phyloP scores from a whole-genome alignment of 1,140 invertebrate genomes.

The Zeugodacus cucurbitae region DNA sequence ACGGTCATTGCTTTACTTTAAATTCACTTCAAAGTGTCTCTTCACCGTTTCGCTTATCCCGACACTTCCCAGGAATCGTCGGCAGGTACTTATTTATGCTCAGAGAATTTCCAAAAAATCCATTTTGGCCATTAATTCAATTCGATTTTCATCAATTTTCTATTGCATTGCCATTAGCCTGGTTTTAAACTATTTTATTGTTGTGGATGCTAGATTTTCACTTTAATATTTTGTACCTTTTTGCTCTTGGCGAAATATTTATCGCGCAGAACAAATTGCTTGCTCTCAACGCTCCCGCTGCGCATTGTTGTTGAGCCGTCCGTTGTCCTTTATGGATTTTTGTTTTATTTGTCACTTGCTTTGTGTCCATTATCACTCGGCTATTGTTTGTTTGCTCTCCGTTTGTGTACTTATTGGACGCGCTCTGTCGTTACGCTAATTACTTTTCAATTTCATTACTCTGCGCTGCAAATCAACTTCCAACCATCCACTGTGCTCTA shows the following conservation, averaged over 20 bases:
- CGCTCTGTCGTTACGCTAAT: background rate
- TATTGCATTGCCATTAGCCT: background rate
- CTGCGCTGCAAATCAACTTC: background rate
- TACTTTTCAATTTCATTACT: conserved; percentile 30
- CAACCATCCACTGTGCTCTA: background rate
- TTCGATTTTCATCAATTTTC: conserved; percentile 12
- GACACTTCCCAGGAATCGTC: background rate
- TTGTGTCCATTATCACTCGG: conserved; percentile 3
- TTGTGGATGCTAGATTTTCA: background rate
- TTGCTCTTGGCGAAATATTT: conserved; percentile 18
- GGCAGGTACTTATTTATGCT: background rate
- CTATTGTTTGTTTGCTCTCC: background rate
- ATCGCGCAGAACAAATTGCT: conserved; percentile 28
- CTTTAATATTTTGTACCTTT: background rate
- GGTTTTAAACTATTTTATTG: background rate
- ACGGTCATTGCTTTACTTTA: background rate
- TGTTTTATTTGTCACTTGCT: conserved; percentile 25
- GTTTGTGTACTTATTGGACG: background rate
- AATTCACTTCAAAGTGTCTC: background rate
- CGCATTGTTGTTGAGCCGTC: background rate
- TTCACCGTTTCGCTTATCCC: background rate
- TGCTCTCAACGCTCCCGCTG: background rate
- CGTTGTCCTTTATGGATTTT: background rate
- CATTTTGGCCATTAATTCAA: background rate
- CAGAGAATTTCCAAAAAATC: background rate